Evolutionary conservation across 2,888 invertebrate genomes (phyloP).

Genomic region (Trichogramma dendrolimi): DNA sequence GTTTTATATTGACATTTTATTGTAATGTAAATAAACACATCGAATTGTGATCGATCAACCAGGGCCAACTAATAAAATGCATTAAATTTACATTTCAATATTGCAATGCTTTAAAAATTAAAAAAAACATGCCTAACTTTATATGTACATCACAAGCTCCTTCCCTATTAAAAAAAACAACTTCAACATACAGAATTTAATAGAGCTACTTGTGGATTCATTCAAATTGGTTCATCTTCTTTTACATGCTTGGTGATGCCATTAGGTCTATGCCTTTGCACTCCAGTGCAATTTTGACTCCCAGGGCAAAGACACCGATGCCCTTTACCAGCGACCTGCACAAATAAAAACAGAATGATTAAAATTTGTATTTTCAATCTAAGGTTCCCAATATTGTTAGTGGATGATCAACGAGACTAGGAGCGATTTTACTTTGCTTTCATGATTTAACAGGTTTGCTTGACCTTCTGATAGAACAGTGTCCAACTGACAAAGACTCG

Average conservation of each 20-base stretch:
- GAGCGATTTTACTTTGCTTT: not conserved
- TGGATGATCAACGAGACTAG: too few relatives aligned
- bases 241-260: constrained; percentile 52
- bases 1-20: too few relatives aligned
- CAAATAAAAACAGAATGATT: constrained; percentile 29
- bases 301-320: constrained; percentile 71
- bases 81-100: not conserved
- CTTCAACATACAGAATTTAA: constrained; percentile 1
- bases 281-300: constrained; percentile 74
- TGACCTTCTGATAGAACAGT: not conserved
- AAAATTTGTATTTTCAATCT: not conserved
- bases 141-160: constrained; percentile 16
- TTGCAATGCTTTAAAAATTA: not conserved
- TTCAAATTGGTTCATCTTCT: not conserved
- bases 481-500: not conserved
- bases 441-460: not conserved
- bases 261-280: constrained; percentile 72
- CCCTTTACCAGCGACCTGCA: constrained; percentile 79
- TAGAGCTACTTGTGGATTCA: not conserved
- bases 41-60: too few relatives aligned
- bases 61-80: too few relatives aligned
- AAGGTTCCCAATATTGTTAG: not conserved
- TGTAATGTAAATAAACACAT: too few relatives aligned
- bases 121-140: constrained; percentile 10
- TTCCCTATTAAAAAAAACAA: not conserved